Conservation (phyloP, 1,140 invertebrate genomes). For the Probaryconus sp. region DNA sequence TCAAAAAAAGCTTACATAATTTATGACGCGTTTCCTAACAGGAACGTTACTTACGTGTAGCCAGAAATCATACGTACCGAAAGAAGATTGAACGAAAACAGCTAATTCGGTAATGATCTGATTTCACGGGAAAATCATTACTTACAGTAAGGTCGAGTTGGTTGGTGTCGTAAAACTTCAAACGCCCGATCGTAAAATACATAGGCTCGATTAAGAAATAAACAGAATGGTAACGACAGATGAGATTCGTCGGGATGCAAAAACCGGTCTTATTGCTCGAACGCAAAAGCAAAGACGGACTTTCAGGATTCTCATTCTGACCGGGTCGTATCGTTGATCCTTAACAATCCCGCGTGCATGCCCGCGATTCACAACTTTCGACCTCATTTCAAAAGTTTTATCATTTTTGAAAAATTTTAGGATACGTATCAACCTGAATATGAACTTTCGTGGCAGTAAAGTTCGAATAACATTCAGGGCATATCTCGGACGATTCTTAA, state of each 20-base stretch:
- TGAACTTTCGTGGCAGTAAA: constrained; percentile 3
- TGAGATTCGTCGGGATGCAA: constrained; percentile 23
- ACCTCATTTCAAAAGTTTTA: constrained; percentile 38
- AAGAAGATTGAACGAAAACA: background rate
- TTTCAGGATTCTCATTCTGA: constrained; percentile 21
- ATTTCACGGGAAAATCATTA: constrained; percentile 26
- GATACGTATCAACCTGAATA: background rate
- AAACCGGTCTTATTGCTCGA: no score
- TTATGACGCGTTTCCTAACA: no score
- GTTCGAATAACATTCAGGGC: background rate
- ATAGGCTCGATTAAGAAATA: constrained; percentile 53
- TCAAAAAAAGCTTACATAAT: no score
- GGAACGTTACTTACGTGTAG: no score
- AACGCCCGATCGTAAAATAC: constrained; percentile 31
- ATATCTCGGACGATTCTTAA: no score
- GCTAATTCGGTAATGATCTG: constrained; percentile 14
- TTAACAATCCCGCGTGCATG: constrained; percentile 11
- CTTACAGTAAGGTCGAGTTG: background rate
- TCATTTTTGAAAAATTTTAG: constrained; percentile 26
- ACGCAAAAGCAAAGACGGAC: background rate
- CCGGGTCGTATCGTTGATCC: constrained; percentile 21
- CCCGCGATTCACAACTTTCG: constrained; percentile 24
- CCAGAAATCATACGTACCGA: no score
- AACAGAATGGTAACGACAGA: constrained; percentile 44
- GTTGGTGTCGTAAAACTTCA: constrained; percentile 39